Evolutionary conservation across 2,888 invertebrate species (phyloP), one percentile per base, ranked within the genome.

Genomic region (Cosmopolites sordidus): DNA sequence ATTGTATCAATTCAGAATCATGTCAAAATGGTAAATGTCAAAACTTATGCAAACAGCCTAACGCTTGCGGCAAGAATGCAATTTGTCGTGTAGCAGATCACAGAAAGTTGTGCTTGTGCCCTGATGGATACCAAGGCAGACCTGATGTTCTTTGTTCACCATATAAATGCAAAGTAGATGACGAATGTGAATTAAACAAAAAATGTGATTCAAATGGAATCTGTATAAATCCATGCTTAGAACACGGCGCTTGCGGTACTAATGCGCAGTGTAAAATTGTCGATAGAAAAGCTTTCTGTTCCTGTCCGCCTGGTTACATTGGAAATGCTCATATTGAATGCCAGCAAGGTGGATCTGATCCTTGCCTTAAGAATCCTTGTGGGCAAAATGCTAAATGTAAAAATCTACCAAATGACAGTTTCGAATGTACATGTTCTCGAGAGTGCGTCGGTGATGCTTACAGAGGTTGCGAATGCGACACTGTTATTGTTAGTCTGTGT

Each of bases 221-320:
- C 17, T 93, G 93, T 67, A 84, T 84, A 63, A 92, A 92, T 73
- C 90, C 92, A 1, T 93, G 93, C 67, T 69, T 84, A 43, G 84
- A 86, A 64, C 76, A 79, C 30, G 84, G 84, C 6, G 83, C 86
- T 22, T 93, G 93, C 66, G 93, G 92, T 11, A 74, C 82, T 22
- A 92, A 92, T 71, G 90, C 92, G 0, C 89, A 92, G 64, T 92
- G 93, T 66, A 82, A 88, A 37, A 86, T 91, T 8, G 78, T 86
- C 14, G 83, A 87, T 63, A 79, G 89, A 68, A 78, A 78, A 61
- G 86, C 92, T 0, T 86, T 89, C 64, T 89, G 89, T 64, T 81
- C 83, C 0, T 89, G 89, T 66, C 86, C 87, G 15, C 84, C 83
- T 1, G 86, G 86, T 40, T 86, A 82, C 67, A 79, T 82, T 60